phyloP scores from a whole-genome alignment of 2,888 invertebrate species.

The Hanleya hanleyi region DNA sequence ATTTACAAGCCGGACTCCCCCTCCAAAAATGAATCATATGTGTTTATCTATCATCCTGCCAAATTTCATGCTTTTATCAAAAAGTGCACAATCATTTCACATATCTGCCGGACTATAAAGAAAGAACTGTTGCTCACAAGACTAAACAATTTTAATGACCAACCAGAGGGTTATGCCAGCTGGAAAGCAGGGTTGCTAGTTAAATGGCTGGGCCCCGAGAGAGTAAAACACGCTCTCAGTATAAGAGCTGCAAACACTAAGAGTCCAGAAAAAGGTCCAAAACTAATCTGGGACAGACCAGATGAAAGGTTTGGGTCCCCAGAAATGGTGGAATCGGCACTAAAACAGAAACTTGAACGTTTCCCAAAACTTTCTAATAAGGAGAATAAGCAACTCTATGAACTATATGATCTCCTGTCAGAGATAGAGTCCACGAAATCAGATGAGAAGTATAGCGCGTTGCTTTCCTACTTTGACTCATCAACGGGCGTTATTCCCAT shows the following conservation, averaged over 20 bases:
- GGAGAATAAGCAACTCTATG: constrained; percentile 20
- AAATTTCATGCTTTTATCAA: too few species aligned
- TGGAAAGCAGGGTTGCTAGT: constrained; percentile 20
- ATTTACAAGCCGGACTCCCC: too few species aligned
- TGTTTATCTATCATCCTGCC: too few species aligned
- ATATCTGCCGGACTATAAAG: too few species aligned
- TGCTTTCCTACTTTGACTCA: neutral
- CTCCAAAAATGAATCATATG: too few species aligned
- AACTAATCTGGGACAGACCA: constrained; percentile 29
- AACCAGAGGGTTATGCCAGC: neutral
- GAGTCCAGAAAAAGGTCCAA: constrained; percentile 18
- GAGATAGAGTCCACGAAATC: constrained; percentile 3
- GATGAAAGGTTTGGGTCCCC: constrained; percentile 37
- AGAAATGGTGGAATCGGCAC: constrained; percentile 24
- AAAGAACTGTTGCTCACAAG: constrained; percentile 8
- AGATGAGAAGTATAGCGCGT: neutral
- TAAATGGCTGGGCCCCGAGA: constrained; percentile 28
- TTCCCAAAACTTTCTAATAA: constrained; percentile 35
- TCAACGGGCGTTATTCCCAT: constrained; percentile 3
- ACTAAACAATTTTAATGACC: neutral
- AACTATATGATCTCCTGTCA: constrained; percentile 2
- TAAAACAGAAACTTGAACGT: constrained; percentile 28
- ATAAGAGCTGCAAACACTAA: constrained; percentile 26
- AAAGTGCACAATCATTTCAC: too few species aligned
- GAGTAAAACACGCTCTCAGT: constrained; percentile 20